Evolutionary conservation across 2,888 invertebrate species (phyloP), one percentile per base, ranked within the genome.

Genomic region (Callinectes sapidus): DNA sequence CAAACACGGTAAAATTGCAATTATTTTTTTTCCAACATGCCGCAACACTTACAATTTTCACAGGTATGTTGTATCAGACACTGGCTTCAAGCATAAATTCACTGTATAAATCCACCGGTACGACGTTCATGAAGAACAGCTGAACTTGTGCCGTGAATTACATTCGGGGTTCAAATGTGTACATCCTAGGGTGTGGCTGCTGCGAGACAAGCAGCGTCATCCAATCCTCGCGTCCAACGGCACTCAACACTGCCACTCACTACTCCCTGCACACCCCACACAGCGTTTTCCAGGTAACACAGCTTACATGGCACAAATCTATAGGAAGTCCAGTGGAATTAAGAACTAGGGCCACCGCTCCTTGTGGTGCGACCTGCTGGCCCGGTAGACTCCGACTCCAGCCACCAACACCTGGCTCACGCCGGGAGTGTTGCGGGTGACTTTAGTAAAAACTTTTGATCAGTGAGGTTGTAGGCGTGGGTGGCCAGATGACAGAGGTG

Each of bases 281-380:
- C 42, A 39, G 23, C n/a, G 77, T n/a, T 77, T 32, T 32, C 5
- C n/a, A 54, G 55, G 88, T 87, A 66, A 2, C 39, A 61, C 66
- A 89, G 35, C 42, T 89, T 77, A 89, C 89, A 89, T 89, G 89
- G 2, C 55, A 16, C 42, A 77, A n/a, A 77, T 23, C 23, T 89
- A 14, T 16, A 89, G 66, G 66, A 13, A 32, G 77, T 23, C 42
- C 48, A 89, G 42, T 32, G 23, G 77, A 77, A 32, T 77, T 48
- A 42, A n/a, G n/a, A 61, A 89, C 71, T 48, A 71, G 42, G n/a
- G 48, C 23, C 66, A 61, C 35, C 81, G 35, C 81, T 89, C 61
- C 89, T 71, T 89, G 66, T 35, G 66, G 89, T 77, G 77, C 28
- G 89, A 77, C 77, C 89, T 77, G 89, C 48, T 89, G 71, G 39